A percentile compares a stretch with the other conserved stretches of the same genome.
Conservation (phyloP, 2,113 vertebrate genomes). For the Probosciger aterrimus region DNA sequence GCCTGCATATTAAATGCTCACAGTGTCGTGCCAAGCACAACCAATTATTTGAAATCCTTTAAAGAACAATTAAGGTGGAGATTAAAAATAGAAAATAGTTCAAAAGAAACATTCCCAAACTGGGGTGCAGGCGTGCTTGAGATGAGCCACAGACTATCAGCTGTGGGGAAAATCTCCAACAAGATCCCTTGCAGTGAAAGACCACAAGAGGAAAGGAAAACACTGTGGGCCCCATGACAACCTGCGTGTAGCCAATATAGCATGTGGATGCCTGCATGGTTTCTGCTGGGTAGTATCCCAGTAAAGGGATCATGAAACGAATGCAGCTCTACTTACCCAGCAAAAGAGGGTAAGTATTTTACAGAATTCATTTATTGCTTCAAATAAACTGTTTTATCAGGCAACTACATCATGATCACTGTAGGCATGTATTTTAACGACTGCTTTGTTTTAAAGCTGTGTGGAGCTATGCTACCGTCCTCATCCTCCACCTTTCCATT, state of each 20-base stretch:
- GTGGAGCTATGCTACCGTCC: background rate
- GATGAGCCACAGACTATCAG: background rate
- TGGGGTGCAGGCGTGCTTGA: background rate
- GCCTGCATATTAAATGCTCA: background rate
- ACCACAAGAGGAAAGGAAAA: background rate
- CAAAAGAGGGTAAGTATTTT: background rate
- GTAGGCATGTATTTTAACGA: background rate
- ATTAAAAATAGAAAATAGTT: background rate
- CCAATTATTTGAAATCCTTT: background rate
- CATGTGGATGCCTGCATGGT: background rate
- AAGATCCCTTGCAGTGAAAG: background rate
- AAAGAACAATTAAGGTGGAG: background rate
- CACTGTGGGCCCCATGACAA: background rate
- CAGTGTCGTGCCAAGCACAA: background rate
- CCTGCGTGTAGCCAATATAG: background rate
- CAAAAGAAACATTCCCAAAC: background rate
- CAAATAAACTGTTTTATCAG: background rate
- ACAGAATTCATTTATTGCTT: background rate
- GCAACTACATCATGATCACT: background rate
- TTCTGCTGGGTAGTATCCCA: background rate
- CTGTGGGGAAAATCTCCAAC: background rate
- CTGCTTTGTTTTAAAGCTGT: background rate
- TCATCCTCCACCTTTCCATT: background rate
- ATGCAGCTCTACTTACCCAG: background rate
- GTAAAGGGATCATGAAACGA: background rate